Percentiles rank a stretch among this genome's conserved stretches.
Evolutionary conservation across 2,888 invertebrate species (phyloP).

Genomic region (Rhagium mordax): DNA sequence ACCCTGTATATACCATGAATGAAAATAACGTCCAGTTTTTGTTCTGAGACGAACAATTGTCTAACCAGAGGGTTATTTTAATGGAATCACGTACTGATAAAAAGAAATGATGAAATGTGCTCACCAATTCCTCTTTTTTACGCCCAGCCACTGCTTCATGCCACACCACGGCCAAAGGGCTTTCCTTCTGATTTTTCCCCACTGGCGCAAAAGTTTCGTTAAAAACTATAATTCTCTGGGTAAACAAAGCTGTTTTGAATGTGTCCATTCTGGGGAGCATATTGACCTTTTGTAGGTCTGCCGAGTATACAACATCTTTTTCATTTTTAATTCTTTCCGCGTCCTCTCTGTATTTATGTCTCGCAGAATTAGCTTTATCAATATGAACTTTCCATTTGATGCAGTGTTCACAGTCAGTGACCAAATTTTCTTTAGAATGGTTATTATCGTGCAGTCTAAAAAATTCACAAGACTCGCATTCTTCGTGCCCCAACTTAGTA

Average conservation of each 20-base stretch:
- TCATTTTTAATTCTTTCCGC: constrained; percentile 5
- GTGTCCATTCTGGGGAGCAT: constrained; percentile 1
- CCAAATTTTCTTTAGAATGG: constrained; percentile 5
- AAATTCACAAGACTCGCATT: constrained; percentile 1
- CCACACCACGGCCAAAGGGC: neutral
- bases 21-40: constrained; percentile 4
- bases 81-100: constrained; percentile 2
- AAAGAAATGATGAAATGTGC: constrained; percentile 9
- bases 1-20: neutral
- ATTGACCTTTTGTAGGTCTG: neutral
- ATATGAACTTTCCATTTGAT: constrained; percentile 5
- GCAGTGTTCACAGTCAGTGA: neutral
- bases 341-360: constrained; percentile 10
- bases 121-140: constrained; percentile 7
- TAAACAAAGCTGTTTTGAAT: constrained; percentile 7
- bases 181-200: constrained; percentile 5
- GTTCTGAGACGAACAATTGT: constrained; percentile 3
- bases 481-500: constrained; percentile 5
- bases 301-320: constrained; percentile 7
- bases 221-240: constrained; percentile 3
- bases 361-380: constrained; percentile 8
- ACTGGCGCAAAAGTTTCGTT: constrained; percentile 4
- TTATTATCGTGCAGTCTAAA: constrained; percentile 7
- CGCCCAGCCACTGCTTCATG: constrained; percentile 5
- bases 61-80: constrained; percentile 2